These are phyloP conservation scores for Leptarthrus brevirostris DNA, from an alignment of 2,888 invertebrate genomes.

Conservation along the genomic window DNA sequence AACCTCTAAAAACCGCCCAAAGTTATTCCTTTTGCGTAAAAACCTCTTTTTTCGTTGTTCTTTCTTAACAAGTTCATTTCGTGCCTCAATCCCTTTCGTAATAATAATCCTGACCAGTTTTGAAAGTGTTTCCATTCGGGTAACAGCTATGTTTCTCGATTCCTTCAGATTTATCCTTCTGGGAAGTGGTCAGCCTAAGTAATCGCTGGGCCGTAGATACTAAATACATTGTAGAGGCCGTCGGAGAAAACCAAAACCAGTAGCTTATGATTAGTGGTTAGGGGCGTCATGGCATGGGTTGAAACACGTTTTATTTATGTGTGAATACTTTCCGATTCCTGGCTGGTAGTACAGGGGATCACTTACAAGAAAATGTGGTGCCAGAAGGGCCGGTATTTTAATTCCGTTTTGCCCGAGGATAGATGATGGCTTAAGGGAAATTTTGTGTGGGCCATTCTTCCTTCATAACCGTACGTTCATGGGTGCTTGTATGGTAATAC, in stretches of 20 bases:
- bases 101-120: not conserved
- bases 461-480: not conserved
- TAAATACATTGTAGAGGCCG: not conserved
- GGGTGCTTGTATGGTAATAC: not conserved
- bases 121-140: not conserved
- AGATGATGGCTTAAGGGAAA: not conserved
- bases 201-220: not conserved
- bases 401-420: not conserved
- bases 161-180: not conserved
- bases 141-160: not conserved
- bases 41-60: not conserved
- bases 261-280: conserved; percentile 14
- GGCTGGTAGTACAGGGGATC: not conserved
- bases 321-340: not conserved
- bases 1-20: not conserved
- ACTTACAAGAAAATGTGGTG: not conserved
- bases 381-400: not conserved
- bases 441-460: conserved; percentile 7
- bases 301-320: conserved; percentile 2
- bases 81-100: not conserved
- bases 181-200: not conserved
- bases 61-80: not conserved
- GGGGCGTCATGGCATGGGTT: not conserved
- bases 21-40: not conserved
- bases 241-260: not conserved